phyloP scores from a whole-genome alignment of 2,113 vertebrate genomes.

The Pelobates fuscus region DNA sequence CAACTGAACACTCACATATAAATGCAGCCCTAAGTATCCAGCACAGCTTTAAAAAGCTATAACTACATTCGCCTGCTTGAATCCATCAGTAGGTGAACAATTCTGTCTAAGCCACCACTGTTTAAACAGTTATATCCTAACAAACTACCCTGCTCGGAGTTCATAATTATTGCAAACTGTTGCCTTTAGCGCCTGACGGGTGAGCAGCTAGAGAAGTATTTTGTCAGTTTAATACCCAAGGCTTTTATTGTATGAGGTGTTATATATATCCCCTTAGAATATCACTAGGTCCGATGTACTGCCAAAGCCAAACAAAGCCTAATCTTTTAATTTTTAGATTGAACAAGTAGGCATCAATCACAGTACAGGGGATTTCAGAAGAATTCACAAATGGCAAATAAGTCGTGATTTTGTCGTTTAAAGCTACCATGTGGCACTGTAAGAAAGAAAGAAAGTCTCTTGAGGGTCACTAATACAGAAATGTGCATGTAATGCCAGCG shows the following conservation, averaged over 20 bases:
- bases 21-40: no score
- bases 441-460: slow-evolving; percentile 34
- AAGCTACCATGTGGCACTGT: slow-evolving; percentile 38
- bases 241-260: slow-evolving; percentile 34
- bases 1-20: not conserved
- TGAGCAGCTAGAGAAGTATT: not conserved
- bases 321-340: slow-evolving; percentile 42
- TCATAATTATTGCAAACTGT: not conserved
- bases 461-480: slow-evolving; percentile 32
- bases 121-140: not conserved
- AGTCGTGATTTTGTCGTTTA: slow-evolving; percentile 37
- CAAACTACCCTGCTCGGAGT: not conserved
- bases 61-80: not conserved
- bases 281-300: slow-evolving; percentile 28
- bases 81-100: not conserved
- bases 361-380: slow-evolving; percentile 10
- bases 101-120: not conserved
- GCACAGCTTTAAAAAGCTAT: not conserved
- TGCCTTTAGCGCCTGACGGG: not conserved
- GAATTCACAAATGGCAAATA: slow-evolving; percentile 14
- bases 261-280: slow-evolving; percentile 37
- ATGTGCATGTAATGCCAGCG: slow-evolving; percentile 24
- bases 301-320: slow-evolving; percentile 42
- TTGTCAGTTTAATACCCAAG: slow-evolving; percentile 26
- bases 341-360: slow-evolving; percentile 29